Base-by-base conservation (phyloP, 2,888 invertebrate genomes). In the Diadegma fenestrale region DNA sequence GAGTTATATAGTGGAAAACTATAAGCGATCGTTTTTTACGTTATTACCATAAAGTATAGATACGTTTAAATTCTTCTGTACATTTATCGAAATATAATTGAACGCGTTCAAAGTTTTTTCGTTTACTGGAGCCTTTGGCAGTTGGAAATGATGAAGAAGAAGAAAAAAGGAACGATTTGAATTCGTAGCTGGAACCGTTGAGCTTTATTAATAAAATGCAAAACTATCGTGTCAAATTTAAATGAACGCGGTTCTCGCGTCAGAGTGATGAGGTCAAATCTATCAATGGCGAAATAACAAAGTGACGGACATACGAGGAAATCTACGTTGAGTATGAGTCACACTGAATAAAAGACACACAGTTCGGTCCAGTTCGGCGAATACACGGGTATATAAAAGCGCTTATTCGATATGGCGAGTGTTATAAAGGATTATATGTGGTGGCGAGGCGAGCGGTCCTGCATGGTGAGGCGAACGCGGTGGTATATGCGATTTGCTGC, bases 21-120 rank as follows among this genome's bases (percentile, higher is more conserved):
- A 26, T 76, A 37, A 80, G 75, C 73, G 51, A 66, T 64, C 43
- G 51, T 69, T 76, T 61, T 85, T 64, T 79, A 54, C 43, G 17
- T 76, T 43, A 17, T 76, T 43, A 12, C 43, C 43, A 19, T 72
- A 12, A n/a, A 19, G 51, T 14, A 43, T 6, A 69, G 64, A 51
- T 33, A 12, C 51, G n/a, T 51, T 64, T 64, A n/a, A 30, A 37
- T 37, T 10, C 37, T 19, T 64, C n/a, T 64, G n/a, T 19, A n/a
- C 8, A 10, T 64, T 64, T 37, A 3, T 33, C 64, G 33, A 33
- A 19, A 64, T 64, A 64, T 64, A 58, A 58, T 58, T 58, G 58
- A 58, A 26, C 8, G 14, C 14, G 26, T 26, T 22, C 12, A 22
- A 22, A 54, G 54, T 19, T 19, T 22, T 22, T 22, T 10, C 51